A percentile compares a stretch with the other conserved stretches of the same genome.
phyloP scores from a whole-genome alignment of 2,113 vertebrate species.

The Mobula birostris region DNA sequence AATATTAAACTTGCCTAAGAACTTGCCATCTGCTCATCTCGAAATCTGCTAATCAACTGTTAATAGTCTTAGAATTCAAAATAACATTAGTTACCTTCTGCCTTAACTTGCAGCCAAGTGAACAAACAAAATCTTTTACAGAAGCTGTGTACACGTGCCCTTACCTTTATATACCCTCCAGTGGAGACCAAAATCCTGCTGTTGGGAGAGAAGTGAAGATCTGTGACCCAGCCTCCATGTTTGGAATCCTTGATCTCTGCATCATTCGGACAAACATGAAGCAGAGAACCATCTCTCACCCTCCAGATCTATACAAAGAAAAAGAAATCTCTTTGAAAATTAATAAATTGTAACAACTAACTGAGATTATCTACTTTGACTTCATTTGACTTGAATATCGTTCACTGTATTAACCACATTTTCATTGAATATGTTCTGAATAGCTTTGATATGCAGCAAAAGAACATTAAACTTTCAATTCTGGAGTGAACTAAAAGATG shows the following conservation, averaged over 20 bases:
- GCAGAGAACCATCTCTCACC: constrained; percentile 58
- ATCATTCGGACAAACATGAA: constrained; percentile 68
- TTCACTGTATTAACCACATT: neutral
- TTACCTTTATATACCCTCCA: constrained; percentile 85
- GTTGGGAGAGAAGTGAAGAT: constrained; percentile 83
- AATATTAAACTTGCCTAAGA: neutral
- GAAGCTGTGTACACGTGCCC: neutral
- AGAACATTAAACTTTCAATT: neutral
- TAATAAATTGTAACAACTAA: neutral
- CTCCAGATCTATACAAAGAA: constrained; percentile 71
- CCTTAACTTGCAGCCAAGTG: neutral
- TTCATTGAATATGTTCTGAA: neutral
- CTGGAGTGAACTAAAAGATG: neutral
- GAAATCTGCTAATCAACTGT: neutral
- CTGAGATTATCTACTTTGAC: neutral
- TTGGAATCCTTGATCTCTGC: constrained; percentile 67
- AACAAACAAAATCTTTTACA: neutral
- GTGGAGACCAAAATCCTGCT: constrained; percentile 74
- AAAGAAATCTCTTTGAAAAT: constrained; percentile 4
- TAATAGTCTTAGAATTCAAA: neutral
- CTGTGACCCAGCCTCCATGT: constrained; percentile 86
- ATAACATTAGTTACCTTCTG: neutral
- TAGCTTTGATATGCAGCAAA: neutral
- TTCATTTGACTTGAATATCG: neutral
- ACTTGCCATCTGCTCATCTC: neutral